These are phyloP conservation scores for Zeuzera pyrina DNA, from an alignment of 2,888 invertebrate genomes.

Conservation along the genomic window DNA sequence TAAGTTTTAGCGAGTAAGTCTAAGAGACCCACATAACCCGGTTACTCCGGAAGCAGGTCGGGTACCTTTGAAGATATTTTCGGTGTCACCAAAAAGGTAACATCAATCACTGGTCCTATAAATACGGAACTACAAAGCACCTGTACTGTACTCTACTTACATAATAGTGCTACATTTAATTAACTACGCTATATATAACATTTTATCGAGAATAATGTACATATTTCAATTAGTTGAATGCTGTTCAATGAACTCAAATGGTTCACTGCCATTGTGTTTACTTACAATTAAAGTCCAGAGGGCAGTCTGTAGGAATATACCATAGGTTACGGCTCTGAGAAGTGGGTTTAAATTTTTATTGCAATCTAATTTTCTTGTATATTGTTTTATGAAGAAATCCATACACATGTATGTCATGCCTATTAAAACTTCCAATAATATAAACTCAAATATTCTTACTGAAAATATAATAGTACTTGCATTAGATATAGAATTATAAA, in stretches of 20 bases:
- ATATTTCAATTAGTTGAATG: no score
- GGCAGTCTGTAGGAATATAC: slow-evolving; percentile 36
- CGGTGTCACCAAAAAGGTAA: no score
- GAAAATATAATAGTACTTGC: no score
- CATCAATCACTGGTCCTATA: not conserved
- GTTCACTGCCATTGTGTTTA: slow-evolving; percentile 7
- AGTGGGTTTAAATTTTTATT: slow-evolving; percentile 37
- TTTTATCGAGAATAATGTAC: no score
- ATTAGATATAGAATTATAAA: no score
- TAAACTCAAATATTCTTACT: slow-evolving; percentile 39
- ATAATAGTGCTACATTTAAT: no score
- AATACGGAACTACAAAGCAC: not conserved
- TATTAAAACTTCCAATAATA: slow-evolving; percentile 29
- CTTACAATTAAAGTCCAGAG: slow-evolving; percentile 39
- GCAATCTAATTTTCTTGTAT: slow-evolving; percentile 38
- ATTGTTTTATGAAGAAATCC: slow-evolving; percentile 52
- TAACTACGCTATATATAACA: no score
- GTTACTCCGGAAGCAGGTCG: no score
- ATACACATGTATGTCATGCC: slow-evolving; percentile 50
- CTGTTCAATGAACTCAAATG: not conserved
- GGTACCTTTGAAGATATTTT: no score
- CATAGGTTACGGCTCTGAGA: slow-evolving; percentile 38
- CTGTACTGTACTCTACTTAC: no score
- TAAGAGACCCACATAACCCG: no score
- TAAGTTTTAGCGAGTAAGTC: no score